Conservation (phyloP, 2,888 invertebrate genomes). For the Stenurella melanura region DNA sequence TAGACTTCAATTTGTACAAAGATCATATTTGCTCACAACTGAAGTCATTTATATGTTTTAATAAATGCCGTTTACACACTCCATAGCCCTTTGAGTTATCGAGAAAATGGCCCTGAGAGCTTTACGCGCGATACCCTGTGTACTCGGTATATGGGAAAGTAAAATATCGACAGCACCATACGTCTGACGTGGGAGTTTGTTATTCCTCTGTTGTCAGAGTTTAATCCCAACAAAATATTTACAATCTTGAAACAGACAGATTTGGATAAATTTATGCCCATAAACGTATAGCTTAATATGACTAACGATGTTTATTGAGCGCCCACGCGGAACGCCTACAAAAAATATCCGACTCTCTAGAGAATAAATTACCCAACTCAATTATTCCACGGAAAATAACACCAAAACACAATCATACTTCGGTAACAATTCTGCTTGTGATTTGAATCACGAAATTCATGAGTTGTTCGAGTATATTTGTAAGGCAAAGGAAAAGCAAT, state of each 20-base stretch:
- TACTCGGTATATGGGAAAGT: too few relatives aligned
- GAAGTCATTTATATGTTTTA: too few relatives aligned
- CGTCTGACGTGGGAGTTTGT: neutral
- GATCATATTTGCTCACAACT: too few relatives aligned
- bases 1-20: too few relatives aligned
- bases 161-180: too few relatives aligned
- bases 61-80: too few relatives aligned
- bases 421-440: neutral
- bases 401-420: neutral
- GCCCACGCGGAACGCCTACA: neutral
- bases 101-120: too few relatives aligned
- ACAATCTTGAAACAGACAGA: neutral
- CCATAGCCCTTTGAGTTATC: too few relatives aligned
- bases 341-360: neutral
- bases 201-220: neutral
- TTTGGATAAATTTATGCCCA: neutral
- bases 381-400: neutral
- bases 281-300: neutral
- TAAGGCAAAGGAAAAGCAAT: conserved; percentile 14
- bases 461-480: conserved; percentile 1
- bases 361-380: neutral
- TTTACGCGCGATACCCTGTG: too few relatives aligned
- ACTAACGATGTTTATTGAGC: neutral
- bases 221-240: neutral
- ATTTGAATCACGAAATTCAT: conserved; percentile 7